A percentile compares a stretch with the other conserved stretches of the same genome.
phyloP scores from a whole-genome alignment of 2,888 invertebrate genomes.

The Sminthurinus aureus region DNA sequence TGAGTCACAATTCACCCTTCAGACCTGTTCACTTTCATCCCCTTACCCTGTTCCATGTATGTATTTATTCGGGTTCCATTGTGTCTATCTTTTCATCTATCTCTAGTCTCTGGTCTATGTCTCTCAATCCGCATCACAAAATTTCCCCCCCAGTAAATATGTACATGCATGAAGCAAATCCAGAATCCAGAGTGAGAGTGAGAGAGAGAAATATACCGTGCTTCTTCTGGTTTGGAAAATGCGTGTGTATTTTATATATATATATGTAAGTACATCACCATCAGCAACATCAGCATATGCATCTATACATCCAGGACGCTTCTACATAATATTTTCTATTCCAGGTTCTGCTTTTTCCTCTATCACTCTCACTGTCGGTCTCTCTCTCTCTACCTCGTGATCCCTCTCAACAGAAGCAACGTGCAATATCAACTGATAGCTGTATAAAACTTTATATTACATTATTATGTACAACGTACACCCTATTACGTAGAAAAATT shows the following conservation, averaged over 20 bases:
- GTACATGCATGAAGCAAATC: background rate
- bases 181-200: background rate
- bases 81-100: too few relatives aligned
- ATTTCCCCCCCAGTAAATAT: constrained; percentile 1
- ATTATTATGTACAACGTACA: background rate
- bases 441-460: background rate
- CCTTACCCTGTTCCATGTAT: background rate
- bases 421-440: too few relatives aligned
- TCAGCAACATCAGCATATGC: background rate
- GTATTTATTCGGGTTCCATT: background rate
- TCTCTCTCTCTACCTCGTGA: background rate
- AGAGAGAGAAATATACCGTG: background rate
- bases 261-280: background rate
- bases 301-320: background rate
- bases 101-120: background rate
- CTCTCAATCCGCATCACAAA: background rate
- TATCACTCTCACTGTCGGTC: background rate
- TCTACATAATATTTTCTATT: background rate
- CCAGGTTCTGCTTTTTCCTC: background rate
- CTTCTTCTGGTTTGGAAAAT: background rate
- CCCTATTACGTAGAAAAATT: background rate
- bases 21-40: constrained; percentile 26
- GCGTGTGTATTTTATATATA: background rate
- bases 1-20: constrained; percentile 38
- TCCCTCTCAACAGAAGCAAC: background rate